phyloP scores from a whole-genome alignment of 2,888 invertebrate species.

The Heteropelma amictum region DNA sequence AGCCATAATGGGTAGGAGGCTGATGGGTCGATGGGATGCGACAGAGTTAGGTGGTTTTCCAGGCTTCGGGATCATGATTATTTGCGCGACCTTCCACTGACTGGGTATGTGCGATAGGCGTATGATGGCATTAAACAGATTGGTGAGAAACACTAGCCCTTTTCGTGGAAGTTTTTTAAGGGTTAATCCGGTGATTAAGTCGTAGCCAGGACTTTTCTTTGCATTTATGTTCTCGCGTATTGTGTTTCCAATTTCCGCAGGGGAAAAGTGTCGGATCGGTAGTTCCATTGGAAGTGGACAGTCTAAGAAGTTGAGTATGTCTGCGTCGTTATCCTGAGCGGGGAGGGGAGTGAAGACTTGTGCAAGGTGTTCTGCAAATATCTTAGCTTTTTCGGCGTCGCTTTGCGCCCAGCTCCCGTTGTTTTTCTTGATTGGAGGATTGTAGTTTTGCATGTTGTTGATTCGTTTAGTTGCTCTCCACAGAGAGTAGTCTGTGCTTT shows the following conservation, averaged over 20 bases:
- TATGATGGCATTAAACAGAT: constrained; percentile 63
- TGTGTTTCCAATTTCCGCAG: background rate
- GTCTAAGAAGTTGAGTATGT: background rate
- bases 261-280: background rate
- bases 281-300: background rate
- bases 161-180: constrained; percentile 58
- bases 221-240: background rate
- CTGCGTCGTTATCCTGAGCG: background rate
- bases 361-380: constrained; percentile 40
- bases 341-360: constrained; percentile 6
- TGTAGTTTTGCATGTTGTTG: constrained; percentile 24
- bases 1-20: background rate
- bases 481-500: too few relatives aligned
- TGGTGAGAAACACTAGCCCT: constrained; percentile 71
- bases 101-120: too few relatives aligned
- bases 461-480: constrained; percentile 45
- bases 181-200: constrained; percentile 59
- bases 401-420: constrained; percentile 35
- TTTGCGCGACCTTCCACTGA: too few relatives aligned
- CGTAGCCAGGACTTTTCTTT: constrained; percentile 59
- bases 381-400: constrained; percentile 31
- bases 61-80: constrained; percentile 56
- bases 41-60: constrained; percentile 55
- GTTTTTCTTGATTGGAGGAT: constrained; percentile 22
- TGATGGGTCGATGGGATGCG: constrained; percentile 60